Percentiles rank a stretch among this genome's conserved stretches.
Conservation (phyloP, 2,797 vertebrate genomes). For the Spondyliosoma cantharus region DNA sequence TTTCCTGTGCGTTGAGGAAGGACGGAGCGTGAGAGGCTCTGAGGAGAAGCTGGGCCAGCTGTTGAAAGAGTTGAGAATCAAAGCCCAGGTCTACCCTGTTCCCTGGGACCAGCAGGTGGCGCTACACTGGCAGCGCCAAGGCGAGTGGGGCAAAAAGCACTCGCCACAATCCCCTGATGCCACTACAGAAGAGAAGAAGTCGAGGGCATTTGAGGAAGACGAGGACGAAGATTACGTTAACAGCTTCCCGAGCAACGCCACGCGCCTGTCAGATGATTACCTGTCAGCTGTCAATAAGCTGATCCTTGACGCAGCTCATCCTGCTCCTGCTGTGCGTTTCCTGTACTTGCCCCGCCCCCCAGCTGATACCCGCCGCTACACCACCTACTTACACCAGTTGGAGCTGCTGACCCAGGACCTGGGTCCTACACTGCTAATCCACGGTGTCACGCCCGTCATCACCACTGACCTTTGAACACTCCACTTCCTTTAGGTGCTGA, state of each 20-base stretch:
- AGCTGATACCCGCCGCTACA: slow-evolving; percentile 88
- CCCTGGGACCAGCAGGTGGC: slow-evolving; percentile 90
- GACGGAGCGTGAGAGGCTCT: slow-evolving; percentile 84
- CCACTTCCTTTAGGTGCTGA: slow-evolving; percentile 32
- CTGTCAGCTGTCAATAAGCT: slow-evolving; percentile 88
- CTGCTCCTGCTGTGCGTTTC: slow-evolving; percentile 87
- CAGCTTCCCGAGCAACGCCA: slow-evolving; percentile 86
- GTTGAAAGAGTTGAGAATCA: slow-evolving; percentile 90
- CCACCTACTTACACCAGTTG: slow-evolving; percentile 87
- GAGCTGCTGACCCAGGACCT: slow-evolving; percentile 88
- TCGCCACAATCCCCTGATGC: neutral
- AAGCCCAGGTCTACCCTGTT: slow-evolving; percentile 87
- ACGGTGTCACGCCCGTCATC: slow-evolving; percentile 92
- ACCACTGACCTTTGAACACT: slow-evolving; percentile 90
- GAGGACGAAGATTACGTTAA: slow-evolving; percentile 76
- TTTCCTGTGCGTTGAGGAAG: slow-evolving; percentile 91
- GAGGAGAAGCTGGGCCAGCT: slow-evolving; percentile 90
- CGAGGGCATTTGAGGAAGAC: slow-evolving; percentile 28
- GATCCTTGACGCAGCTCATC: slow-evolving; percentile 83
- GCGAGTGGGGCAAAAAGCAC: slow-evolving; percentile 40
- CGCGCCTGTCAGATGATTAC: slow-evolving; percentile 88
- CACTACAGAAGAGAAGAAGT: neutral
- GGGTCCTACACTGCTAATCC: slow-evolving; percentile 92
- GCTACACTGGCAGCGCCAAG: slow-evolving; percentile 90
- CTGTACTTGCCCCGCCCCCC: slow-evolving; percentile 92